phyloP scores from a whole-genome alignment of 2,888 invertebrate species.

The Thecophora atra region DNA sequence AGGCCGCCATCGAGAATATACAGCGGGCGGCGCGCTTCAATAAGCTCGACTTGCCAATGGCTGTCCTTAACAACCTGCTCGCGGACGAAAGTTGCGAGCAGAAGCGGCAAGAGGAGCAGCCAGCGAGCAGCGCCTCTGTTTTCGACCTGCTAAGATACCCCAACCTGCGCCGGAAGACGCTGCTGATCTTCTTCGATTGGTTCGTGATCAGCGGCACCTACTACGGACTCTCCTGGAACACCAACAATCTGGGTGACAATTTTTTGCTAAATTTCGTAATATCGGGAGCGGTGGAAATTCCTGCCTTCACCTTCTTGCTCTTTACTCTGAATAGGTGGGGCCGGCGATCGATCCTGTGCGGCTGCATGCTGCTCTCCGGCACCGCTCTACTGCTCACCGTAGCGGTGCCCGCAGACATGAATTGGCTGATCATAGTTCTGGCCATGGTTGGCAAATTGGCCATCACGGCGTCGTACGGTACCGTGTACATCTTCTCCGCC shows the following conservation, averaged over 20 bases:
- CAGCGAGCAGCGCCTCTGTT: slow-evolving; percentile 64
- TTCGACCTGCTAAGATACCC: slow-evolving; percentile 73
- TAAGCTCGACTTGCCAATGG: slow-evolving; percentile 69
- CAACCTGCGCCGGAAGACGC: slow-evolving; percentile 72
- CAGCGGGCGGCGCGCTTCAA: slow-evolving; percentile 74
- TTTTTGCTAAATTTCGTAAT: slow-evolving; percentile 78
- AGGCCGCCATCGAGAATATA: slow-evolving; percentile 72
- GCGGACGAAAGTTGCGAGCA: slow-evolving; percentile 62
- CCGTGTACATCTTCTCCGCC: slow-evolving; percentile 77
- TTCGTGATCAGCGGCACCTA: slow-evolving; percentile 81
- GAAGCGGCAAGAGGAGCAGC: slow-evolving; percentile 41
- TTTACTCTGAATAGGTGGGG: slow-evolving; percentile 77
- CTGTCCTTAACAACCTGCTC: slow-evolving; percentile 69
- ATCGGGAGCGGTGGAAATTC: slow-evolving; percentile 80
- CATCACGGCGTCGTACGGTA: slow-evolving; percentile 78
- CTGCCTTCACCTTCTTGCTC: slow-evolving; percentile 74
- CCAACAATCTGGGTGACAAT: slow-evolving; percentile 77
- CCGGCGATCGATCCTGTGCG: slow-evolving; percentile 74
- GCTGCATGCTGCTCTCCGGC: slow-evolving; percentile 75
- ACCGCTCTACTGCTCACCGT: slow-evolving; percentile 70
- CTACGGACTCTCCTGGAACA: slow-evolving; percentile 81
- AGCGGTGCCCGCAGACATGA: slow-evolving; percentile 68
- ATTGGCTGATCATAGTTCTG: slow-evolving; percentile 70
- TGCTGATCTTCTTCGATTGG: slow-evolving; percentile 81
- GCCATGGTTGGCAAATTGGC: slow-evolving; percentile 79